phyloP scores from a whole-genome alignment of 2,113 vertebrate species.

The Fregata magnificens region DNA sequence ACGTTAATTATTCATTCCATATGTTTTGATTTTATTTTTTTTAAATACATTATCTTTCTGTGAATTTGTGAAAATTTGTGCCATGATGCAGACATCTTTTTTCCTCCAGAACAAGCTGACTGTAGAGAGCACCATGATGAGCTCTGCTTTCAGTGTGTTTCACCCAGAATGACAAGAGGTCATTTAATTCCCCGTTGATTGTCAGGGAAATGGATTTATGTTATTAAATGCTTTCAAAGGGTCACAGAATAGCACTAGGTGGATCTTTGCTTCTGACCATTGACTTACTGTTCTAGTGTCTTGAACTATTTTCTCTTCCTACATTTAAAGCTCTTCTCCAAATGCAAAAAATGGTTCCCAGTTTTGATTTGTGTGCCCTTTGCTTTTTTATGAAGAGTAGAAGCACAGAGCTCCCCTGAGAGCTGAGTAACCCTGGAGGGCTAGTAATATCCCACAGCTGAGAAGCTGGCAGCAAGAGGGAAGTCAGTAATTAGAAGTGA shows the following conservation, averaged over 20 bases:
- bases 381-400: background rate
- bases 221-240: background rate
- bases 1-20: background rate
- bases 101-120: background rate
- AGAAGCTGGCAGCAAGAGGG: background rate
- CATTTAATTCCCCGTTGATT: background rate
- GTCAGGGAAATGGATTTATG: background rate
- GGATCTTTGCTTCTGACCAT: background rate
- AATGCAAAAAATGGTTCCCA: background rate
- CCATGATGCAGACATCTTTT: background rate
- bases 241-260: background rate
- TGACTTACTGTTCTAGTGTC: background rate
- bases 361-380: background rate
- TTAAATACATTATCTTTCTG: background rate
- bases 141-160: background rate
- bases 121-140: background rate
- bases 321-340: background rate
- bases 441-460: background rate
- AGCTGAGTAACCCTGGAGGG: background rate
- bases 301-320: background rate
- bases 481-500: background rate
- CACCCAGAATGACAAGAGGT: background rate
- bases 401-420: background rate
- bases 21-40: background rate
- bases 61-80: background rate